Percentiles rank a stretch among this genome's conserved stretches.
phyloP scores from a whole-genome alignment of 1,140 invertebrate genomes.

The Thrips palmi region DNA sequence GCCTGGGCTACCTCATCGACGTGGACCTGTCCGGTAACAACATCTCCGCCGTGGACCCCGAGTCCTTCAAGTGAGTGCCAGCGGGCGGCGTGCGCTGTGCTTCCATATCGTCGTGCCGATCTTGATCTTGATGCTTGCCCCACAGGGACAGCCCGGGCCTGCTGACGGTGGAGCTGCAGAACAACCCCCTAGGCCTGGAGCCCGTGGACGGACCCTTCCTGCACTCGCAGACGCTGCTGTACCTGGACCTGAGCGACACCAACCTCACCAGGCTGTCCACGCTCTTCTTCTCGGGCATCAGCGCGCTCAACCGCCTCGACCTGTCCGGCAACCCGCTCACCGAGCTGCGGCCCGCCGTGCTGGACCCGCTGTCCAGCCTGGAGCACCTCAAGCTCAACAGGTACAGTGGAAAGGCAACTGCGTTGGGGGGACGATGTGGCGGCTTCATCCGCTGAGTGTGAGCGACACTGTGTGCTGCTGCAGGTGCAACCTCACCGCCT shows the following conservation, averaged over 20 bases:
- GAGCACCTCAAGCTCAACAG: constrained; percentile 42
- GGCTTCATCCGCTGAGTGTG: too few relatives aligned
- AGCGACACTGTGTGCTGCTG: too few relatives aligned
- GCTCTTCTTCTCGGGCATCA: constrained; percentile 45
- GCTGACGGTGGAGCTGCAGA: constrained; percentile 46
- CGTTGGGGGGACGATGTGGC: too few relatives aligned
- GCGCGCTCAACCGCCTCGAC: constrained; percentile 41
- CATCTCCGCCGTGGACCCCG: constrained; percentile 39
- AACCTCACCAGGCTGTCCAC: constrained; percentile 34
- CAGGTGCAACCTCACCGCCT: constrained; percentile 38
- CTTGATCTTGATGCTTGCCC: too few relatives aligned
- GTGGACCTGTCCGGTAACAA: constrained; percentile 45
- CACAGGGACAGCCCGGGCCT: constrained; percentile 47
- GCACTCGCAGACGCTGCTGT: constrained; percentile 39
- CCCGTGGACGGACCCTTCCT: constrained; percentile 41
- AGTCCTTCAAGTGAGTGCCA: constrained; percentile 42
- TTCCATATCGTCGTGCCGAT: not conserved
- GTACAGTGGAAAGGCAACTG: too few relatives aligned
- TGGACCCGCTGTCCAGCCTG: constrained; percentile 39
- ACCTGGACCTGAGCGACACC: constrained; percentile 45
- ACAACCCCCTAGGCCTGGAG: constrained; percentile 38
- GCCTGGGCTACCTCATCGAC: constrained; percentile 43
- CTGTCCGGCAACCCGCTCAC: constrained; percentile 46
- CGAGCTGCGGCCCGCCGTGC: constrained; percentile 32
- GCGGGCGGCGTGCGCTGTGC: not conserved